Base-by-base conservation (phyloP, 1,140 invertebrate species). In the Bombus consobrinus region DNA sequence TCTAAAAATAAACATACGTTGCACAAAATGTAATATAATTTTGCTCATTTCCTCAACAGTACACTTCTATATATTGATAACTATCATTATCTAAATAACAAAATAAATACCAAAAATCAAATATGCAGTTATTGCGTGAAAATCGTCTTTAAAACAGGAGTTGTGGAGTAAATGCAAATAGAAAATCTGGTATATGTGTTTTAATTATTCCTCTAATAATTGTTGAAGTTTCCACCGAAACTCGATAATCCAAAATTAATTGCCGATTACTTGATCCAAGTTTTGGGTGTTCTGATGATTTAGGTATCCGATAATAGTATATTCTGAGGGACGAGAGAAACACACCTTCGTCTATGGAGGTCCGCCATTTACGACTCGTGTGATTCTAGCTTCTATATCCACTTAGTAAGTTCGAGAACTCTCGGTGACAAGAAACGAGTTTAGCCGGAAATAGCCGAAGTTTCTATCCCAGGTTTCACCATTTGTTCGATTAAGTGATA, bases 361-460 rank as follows among this genome's bases (percentile, higher is more conserved):
- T 80, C 53, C 77, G 83, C 76, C 83, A 85, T 85, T 80, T 72
- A 25, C 37, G 28, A 79, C 82, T 84, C 39, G n/a, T 79, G 8
- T 3, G 32, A 62, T 62, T 62, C 59, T 53, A 53, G 5, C 43
- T 22, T 53, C 47, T n/a, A 43, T 43, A 13, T 32, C n/a, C 12
- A 32, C 28, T 37, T n/a, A 28, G 28, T 0, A 32, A 18, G 37
- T 62, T 84, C 68, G 39, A 43, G 41, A 43, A 69, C 15, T 71
- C n/a, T 59, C 53, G 75, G 22, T 18, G 43, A 4, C 1, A 53
- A 41, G 25, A 37, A 43, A 79, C 82, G 68, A 85, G 37, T 39
- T 34, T 72, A 34, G 22, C 1, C 83, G 83, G 34, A 72, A 59
- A 73, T 41, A 43, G 2, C 66, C 83, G 83, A 85, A 57, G 82